Conservation (phyloP, 2,888 invertebrate genomes). For the Diaprepes abbreviatus region DNA sequence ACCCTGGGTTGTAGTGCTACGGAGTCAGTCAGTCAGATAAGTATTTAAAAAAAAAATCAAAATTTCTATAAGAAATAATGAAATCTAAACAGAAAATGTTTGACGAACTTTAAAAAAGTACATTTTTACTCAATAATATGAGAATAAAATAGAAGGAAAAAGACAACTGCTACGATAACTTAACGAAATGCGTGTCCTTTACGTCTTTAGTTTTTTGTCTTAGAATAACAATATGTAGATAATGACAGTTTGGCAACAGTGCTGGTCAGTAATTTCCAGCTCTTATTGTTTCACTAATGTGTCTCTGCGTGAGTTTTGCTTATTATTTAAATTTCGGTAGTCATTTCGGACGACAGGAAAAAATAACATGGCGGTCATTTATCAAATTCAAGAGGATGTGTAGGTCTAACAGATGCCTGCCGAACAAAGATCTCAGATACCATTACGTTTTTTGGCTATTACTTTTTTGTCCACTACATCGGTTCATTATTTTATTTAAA, state of each 20-base stretch:
- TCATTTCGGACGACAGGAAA: slow-evolving; percentile 26
- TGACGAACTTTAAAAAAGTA: too few species aligned
- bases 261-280: slow-evolving; percentile 2
- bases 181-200: too few species aligned
- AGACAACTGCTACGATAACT: too few species aligned
- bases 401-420: slow-evolving; percentile 19
- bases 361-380: slow-evolving; percentile 31
- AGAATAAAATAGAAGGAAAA: too few species aligned
- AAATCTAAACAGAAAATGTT: too few species aligned
- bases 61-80: too few species aligned
- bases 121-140: too few species aligned
- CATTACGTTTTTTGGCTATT: slow-evolving; percentile 18
- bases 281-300: slow-evolving; percentile 44
- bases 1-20: too few species aligned
- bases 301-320: slow-evolving; percentile 44
- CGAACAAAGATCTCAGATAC: slow-evolving; percentile 24
- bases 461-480: slow-evolving; percentile 1
- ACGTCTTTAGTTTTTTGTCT: too few species aligned
- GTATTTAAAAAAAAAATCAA: too few species aligned
- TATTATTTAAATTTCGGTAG: slow-evolving; percentile 47
- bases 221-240: too few species aligned
- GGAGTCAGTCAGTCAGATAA: too few species aligned
- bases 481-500: slow-evolving; percentile 12
- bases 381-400: slow-evolving; percentile 27
- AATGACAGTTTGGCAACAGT: slow-evolving; percentile 18